Percentiles rank a stretch among this genome's conserved stretches.
These are phyloP conservation scores for Threskiornis aethiopicus DNA, from an alignment of 2,797 vertebrate genomes.

Conservation along the genomic window DNA sequence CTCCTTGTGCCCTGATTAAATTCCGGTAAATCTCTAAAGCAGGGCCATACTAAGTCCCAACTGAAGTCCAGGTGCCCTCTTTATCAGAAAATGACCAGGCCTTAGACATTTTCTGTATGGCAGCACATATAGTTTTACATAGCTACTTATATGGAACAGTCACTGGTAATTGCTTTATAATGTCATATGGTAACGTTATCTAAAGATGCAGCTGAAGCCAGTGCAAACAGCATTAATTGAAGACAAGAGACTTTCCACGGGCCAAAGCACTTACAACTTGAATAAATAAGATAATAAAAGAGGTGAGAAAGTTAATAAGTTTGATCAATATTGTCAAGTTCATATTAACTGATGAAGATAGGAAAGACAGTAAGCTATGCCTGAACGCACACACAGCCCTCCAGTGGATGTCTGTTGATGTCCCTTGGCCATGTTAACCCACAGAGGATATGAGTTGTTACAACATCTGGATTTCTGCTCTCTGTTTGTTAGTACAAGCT, in stretches of 20 bases:
- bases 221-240: neutral
- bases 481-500: neutral
- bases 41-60: neutral
- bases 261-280: neutral
- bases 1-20: neutral
- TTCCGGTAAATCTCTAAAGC: neutral
- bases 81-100: neutral
- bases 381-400: neutral
- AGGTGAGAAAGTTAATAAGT: neutral
- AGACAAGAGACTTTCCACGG: neutral
- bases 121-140: neutral
- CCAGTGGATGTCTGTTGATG: neutral
- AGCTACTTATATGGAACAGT: neutral
- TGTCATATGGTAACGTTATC: neutral
- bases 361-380: neutral
- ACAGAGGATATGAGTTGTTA: neutral
- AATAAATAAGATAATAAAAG: neutral
- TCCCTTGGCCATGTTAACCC: rapidly evolving
- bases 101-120: neutral
- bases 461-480: neutral
- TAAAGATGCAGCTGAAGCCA: neutral
- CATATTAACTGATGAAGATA: neutral
- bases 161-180: neutral
- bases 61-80: neutral
- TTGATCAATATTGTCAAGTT: neutral